Conservation (phyloP, 1,140 invertebrate genomes). For the Penaeus japonicus region DNA sequence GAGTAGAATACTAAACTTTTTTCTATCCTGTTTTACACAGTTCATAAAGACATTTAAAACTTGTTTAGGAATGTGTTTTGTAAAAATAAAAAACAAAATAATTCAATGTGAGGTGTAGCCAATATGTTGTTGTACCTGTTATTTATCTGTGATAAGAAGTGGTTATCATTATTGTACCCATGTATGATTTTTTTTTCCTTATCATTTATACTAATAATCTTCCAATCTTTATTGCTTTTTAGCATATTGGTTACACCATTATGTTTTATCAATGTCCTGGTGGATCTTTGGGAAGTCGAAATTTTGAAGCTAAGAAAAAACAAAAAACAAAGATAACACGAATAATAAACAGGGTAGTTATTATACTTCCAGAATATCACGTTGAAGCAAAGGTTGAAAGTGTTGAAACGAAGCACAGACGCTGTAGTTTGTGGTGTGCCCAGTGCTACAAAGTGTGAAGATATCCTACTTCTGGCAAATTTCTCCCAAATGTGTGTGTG, state of each 20-base stretch:
- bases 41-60: too few species aligned
- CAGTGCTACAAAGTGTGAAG: not conserved
- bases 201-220: not conserved
- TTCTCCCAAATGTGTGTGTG: too few species aligned
- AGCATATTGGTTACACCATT: constrained; percentile 32
- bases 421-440: not conserved
- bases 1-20: too few species aligned
- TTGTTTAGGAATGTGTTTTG: not conserved
- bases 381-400: too few species aligned
- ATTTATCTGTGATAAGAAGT: constrained; percentile 49
- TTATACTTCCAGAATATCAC: too few species aligned
- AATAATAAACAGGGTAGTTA: too few species aligned
- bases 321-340: too few species aligned
- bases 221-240: not conserved
- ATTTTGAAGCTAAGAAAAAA: too few species aligned
- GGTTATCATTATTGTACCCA: not conserved
- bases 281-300: too few species aligned
- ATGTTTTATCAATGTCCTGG: too few species aligned
- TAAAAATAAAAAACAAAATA: not conserved
- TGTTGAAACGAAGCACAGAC: not conserved
- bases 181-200: not conserved
- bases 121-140: constrained; percentile 53
- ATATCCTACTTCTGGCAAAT: too few species aligned
- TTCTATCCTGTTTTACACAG: too few species aligned
- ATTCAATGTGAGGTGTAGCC: constrained; percentile 25